Percentiles rank a stretch among this genome's conserved stretches.
Evolutionary conservation across 37 sponge, comb jelly and placozoan species (phyloP).

Genomic region (Haliclona indistincta): DNA sequence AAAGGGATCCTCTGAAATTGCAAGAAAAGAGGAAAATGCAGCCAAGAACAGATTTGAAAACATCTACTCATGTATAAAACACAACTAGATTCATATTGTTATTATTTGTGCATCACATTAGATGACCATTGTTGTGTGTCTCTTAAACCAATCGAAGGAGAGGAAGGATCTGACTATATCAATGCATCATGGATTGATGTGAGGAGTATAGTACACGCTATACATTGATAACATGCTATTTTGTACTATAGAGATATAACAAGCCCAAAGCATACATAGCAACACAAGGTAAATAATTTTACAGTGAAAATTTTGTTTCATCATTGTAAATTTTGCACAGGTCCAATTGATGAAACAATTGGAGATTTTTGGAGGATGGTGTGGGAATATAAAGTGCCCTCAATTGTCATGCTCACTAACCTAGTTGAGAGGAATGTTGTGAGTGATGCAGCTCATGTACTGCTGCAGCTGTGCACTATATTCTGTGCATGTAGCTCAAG

Average conservation of each 20-base stretch:
- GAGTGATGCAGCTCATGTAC: background rate
- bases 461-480: no score
- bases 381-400: conserved; percentile 49
- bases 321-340: conserved; percentile 12
- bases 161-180: conserved; percentile 43
- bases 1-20: conserved; percentile 17
- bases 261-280: conserved; percentile 59
- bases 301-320: background rate
- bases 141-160: conserved; percentile 1
- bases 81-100: no score
- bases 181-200: conserved; percentile 67
- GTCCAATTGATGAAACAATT: conserved; percentile 53
- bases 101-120: background rate
- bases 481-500: conserved; percentile 71
- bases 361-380: conserved; percentile 72
- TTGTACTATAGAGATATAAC: conserved; percentile 61
- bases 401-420: conserved; percentile 75
- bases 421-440: conserved; percentile 57
- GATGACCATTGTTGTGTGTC: conserved; percentile 49
- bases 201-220: no score
- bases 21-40: conserved; percentile 35
- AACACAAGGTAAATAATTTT: conserved; percentile 30
- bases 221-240: no score
- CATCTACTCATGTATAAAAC: conserved; percentile 58
- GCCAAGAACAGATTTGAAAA: conserved; percentile 71